Conservation (phyloP, 2,888 invertebrate genomes). For the Monoplex corrugatus region DNA sequence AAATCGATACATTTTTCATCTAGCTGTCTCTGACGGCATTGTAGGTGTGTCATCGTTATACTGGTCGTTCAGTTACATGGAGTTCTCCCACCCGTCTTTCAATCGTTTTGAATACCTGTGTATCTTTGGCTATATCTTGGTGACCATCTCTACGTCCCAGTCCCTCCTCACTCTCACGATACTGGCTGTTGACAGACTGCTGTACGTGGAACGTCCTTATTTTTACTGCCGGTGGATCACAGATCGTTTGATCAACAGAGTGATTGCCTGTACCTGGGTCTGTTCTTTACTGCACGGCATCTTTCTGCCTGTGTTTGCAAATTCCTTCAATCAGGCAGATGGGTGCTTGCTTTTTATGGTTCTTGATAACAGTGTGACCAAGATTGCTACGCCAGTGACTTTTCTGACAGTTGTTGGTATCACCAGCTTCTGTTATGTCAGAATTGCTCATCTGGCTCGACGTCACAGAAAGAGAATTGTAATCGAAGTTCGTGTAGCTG, state of each 20-base stretch:
- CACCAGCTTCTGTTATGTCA: neutral
- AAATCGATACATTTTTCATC: neutral
- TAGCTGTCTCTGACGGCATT: neutral
- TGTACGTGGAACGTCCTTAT: conserved; percentile 1
- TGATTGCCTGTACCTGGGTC: neutral
- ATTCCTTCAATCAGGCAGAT: neutral
- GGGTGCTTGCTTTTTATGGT: neutral
- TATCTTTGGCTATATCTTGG: too few relatives aligned
- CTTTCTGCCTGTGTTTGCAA: neutral
- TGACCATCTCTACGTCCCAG: neutral
- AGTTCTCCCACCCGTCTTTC: neutral
- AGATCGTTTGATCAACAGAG: neutral
- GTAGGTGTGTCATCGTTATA: neutral
- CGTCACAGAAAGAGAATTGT: neutral
- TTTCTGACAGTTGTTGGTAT: neutral
- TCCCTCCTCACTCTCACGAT: neutral
- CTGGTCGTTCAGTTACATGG: neutral
- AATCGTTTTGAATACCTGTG: neutral
- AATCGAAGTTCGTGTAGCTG: neutral
- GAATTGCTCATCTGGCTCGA: neutral
- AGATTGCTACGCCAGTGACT: neutral
- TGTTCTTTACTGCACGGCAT: neutral
- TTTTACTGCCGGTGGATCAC: neutral
- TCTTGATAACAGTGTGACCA: neutral
- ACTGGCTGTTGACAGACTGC: neutral